Evolutionary conservation across 2,113 vertebrate species (phyloP), one percentile per base, ranked within the genome.

Genomic region (Alligator mississippiensis): DNA sequence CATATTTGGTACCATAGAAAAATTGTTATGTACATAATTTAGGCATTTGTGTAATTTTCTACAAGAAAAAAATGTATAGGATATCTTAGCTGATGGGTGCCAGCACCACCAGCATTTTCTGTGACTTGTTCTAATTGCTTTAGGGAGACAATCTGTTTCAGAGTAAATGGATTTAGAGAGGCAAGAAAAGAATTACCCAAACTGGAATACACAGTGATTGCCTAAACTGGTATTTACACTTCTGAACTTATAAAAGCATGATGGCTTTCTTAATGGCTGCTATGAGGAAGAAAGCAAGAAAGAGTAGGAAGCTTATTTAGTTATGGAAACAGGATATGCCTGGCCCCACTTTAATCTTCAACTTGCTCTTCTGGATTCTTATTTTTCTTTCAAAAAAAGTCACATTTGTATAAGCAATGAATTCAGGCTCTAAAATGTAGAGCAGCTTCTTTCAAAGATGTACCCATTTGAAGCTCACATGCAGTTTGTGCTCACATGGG

Each of bases 401-500:
- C 66, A 90, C 64, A 81, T 92, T 93, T 94, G 85, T 95, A 59
- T 87, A 93, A 90, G 85, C 94, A 82, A 96, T 95, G 88, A 66
- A 10, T 1, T 68, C 91, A 90, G 90, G 59, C 64, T 91, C 89
- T 74, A 82, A 81, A 96, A 96, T 64, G 77, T 83, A 93, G 75
- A 88, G 78, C 66, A 88, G 66, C 86, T 92, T 82, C 90, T 92
- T 95, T 95, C 92, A 96, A 85, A 92, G 84, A 62, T 47, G 68
- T 86, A 59, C 82, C 77, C 91, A 90, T 94, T 95, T 94, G n/a
- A n/a, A n/a, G n/a, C n/a, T n/a, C n/a, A n/a, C n/a, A n/a, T n/a
- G n/a, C 95, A 95, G 95, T 82, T 94, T 90, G 89, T 84, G 88
- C 90, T 92, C 91, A 94, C 87, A 86, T 77, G 82, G 92, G 93